These are phyloP conservation scores for Noctua fimbriata DNA, from an alignment of 2,888 invertebrate genomes.

Conservation along the genomic window DNA sequence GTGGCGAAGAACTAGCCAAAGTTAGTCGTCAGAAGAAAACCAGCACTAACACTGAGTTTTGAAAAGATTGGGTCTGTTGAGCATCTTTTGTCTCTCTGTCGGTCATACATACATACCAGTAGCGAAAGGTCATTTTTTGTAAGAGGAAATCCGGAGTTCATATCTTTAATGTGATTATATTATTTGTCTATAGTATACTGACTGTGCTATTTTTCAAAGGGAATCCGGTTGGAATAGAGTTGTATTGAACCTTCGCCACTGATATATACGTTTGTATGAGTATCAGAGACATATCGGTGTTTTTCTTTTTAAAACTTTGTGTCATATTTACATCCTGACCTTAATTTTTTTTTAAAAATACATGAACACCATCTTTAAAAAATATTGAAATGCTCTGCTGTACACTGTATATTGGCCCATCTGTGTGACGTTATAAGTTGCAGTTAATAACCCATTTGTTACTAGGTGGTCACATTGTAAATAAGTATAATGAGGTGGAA, in stretches of 20 bases:
- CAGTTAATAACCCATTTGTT: background rate
- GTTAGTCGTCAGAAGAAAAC: background rate
- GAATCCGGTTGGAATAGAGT: too few species aligned
- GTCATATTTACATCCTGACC: background rate
- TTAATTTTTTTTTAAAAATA: too few species aligned
- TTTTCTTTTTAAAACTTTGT: background rate
- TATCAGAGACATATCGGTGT: background rate
- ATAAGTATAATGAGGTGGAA: conserved; percentile 32
- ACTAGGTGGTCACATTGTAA: conserved; percentile 23
- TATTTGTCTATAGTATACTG: too few species aligned
- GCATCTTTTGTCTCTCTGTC: background rate
- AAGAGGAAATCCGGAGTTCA: too few species aligned
- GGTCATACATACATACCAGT: background rate
- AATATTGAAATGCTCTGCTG: background rate
- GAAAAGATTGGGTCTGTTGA: background rate
- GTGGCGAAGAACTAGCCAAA: background rate
- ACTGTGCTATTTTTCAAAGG: too few species aligned
- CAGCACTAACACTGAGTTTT: background rate
- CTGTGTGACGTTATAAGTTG: background rate
- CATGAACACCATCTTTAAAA: background rate
- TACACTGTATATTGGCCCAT: background rate
- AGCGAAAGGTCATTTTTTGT: too few species aligned
- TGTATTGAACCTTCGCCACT: too few species aligned
- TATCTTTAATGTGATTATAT: too few species aligned
- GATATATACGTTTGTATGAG: background rate